Evolutionary conservation across 2,113 vertebrate species (phyloP), one percentile per base, ranked within the genome.

Genomic region (Coryphaenoides rupestris): DNA sequence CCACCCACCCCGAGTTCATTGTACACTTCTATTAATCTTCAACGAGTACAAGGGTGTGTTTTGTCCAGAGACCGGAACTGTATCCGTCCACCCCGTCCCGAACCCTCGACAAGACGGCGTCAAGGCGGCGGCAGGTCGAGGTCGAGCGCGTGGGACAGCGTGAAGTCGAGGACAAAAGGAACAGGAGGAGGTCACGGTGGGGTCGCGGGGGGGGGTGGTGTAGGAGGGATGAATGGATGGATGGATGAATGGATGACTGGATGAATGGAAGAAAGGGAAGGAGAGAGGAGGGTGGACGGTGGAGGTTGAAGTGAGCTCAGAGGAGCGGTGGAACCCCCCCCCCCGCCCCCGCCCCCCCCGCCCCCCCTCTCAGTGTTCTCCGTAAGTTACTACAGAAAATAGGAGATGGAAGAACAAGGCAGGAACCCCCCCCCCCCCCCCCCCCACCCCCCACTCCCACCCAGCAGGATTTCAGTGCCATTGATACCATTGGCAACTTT

Each of bases 141-240:
- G 76, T 84, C 60, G 33, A 62, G 72, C 58, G 63, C 70, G 78
- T 84, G 53, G 83, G 77, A 74, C 17, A 59, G 49, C 21, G 54
- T 61, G 50, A 60, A 73, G 70, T 70, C 65, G 33, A 40, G 63
- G 21, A 57, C 54, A 65, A 80, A 73, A 77, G 74, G 76, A 85
- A 83, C 74, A 87, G 87, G 83, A 87, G 87, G 83, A 88, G 82
- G 77, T 50, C 47, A 50, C 81, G 74, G 55, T 4, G 33, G 73
- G 75, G 72, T 82, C 79, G n/a, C n/a, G n/a, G 68, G 66, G 68
- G 67, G 33, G 7, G 10, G 13, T 12, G 13, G 33, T 40, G 10
- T 12, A 9, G 33, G 33, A 40, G 33, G 33, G 33, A 40, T 40
- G 33, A 40, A 40, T 40, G 33, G 33, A 40, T 24, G 46, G 63